Base-by-base conservation (phyloP, 2,113 vertebrate species). In the Xyliphius kryptos region DNA sequence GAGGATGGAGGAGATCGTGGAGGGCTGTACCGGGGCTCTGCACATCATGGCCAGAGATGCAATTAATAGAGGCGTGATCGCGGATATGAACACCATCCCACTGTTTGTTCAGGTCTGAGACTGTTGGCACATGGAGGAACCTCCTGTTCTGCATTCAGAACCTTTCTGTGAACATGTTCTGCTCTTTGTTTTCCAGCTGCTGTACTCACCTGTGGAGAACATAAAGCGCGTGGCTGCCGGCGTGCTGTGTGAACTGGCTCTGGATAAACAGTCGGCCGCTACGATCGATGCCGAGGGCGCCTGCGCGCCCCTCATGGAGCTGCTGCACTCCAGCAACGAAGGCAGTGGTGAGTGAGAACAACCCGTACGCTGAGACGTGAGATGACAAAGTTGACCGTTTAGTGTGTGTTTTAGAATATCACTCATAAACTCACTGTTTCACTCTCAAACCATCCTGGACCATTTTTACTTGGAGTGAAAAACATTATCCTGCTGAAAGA, bases 1-100 rank as follows among this genome's bases (percentile, higher is more conserved):
- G 72, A 91, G 87, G 79, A 98, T 98, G 95, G 95, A 97, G 68
- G 95, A 98, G 86, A 97, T 97, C 0, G 93, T 97, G 68, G 95
- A 97, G 80, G 95, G 95, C 26, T 91, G 89, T 77, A 97, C 95
- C 0, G 95, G 95, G 53, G 95, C 95, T 1, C 82, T 97, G 77
- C 95, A 98, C 74, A 97, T 98, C 82, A 84, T 98, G 11, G 95
- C 95, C 66, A 89, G 94, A 61, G 93, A 97, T 66, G 89, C 87
- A 54, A 74, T 83, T 78, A 98, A 91, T 83, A 88, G 91, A 69
- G 77, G 78, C 60, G 88, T 91, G 64, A 95, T 97, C 59, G 90
- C 88, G 77, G 87, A 81, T 63, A 84, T 95, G 73, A 86, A 95
- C 69, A 92, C 91, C 76, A 93, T 98, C 69, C 95, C 95, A 6